Percentiles rank a stretch among this genome's conserved stretches.
Conservation (phyloP, 2,888 invertebrate species). For the Monopis laevigella region DNA sequence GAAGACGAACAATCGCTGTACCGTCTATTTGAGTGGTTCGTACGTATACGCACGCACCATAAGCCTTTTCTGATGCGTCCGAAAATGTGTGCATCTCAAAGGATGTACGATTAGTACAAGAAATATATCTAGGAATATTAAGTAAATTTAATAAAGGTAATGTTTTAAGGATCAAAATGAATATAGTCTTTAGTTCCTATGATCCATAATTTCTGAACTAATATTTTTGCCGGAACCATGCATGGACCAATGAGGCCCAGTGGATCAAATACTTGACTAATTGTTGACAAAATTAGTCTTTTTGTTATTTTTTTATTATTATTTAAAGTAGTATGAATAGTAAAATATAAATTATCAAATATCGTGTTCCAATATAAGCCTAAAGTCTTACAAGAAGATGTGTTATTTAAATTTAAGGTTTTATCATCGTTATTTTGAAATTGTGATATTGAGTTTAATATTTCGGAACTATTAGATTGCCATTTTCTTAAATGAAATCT, state of each 20-base stretch:
- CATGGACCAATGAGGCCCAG: constrained; percentile 21
- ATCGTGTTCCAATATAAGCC: not conserved
- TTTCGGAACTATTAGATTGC: no score
- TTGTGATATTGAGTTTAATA: constrained; percentile 9
- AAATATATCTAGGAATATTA: constrained; percentile 7
- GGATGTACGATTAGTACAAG: not conserved
- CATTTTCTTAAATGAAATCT: no score
- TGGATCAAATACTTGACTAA: constrained; percentile 23
- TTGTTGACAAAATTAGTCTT: constrained; percentile 20
- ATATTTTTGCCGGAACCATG: constrained; percentile 7
- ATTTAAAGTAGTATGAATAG: no score
- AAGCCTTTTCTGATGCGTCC: constrained; percentile 15
- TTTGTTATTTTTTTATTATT: no score
- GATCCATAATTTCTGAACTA: constrained; percentile 14
- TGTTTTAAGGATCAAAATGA: not conserved
- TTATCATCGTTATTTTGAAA: no score
- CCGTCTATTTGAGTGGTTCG: constrained; percentile 3
- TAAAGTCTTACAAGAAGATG: not conserved
- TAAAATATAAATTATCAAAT: not conserved
- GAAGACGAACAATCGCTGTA: constrained; percentile 8
- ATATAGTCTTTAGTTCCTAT: not conserved
- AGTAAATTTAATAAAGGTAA: constrained; percentile 7
- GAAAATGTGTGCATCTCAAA: constrained; percentile 15
- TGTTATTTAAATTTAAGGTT: no score
- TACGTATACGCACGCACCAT: constrained; percentile 16